These are phyloP conservation scores for Campylorhamphus procurvoides DNA, from an alignment of 2,113 vertebrate genomes.

Conservation along the genomic window DNA sequence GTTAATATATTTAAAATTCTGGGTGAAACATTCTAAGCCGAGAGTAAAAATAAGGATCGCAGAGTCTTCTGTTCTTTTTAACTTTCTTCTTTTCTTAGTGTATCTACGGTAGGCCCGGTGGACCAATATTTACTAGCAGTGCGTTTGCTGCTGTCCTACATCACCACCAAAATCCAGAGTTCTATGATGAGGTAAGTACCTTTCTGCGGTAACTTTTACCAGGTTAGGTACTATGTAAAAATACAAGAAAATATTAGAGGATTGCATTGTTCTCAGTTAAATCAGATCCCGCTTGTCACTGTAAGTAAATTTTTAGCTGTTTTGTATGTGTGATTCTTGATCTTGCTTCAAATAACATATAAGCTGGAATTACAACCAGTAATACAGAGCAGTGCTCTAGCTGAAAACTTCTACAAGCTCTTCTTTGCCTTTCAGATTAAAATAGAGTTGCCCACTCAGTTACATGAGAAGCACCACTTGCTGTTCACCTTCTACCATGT, in stretches of 20 bases:
- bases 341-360: background rate
- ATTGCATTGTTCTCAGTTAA: background rate
- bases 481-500: slow-evolving; percentile 96
- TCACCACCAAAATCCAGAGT: slow-evolving; percentile 97
- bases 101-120: slow-evolving; percentile 94
- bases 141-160: slow-evolving; percentile 91
- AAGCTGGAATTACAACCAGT: background rate
- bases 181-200: slow-evolving; percentile 93
- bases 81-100: slow-evolving; percentile 76
- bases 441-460: slow-evolving; percentile 94
- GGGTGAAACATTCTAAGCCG: background rate
- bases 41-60: background rate
- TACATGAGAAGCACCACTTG: slow-evolving; percentile 94
- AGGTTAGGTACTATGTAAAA: background rate
- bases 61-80: background rate
- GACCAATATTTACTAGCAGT: slow-evolving; percentile 88
- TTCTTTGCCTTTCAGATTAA: slow-evolving; percentile 84
- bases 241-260: background rate
- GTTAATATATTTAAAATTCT: background rate
- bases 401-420: background rate
- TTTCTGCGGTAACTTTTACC: background rate
- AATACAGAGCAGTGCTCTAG: background rate
- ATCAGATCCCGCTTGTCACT: background rate
- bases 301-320: background rate
- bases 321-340: background rate